These are phyloP conservation scores for Euura saliciscinereae DNA, from an alignment of 1,140 invertebrate species.

Conservation along the genomic window DNA sequence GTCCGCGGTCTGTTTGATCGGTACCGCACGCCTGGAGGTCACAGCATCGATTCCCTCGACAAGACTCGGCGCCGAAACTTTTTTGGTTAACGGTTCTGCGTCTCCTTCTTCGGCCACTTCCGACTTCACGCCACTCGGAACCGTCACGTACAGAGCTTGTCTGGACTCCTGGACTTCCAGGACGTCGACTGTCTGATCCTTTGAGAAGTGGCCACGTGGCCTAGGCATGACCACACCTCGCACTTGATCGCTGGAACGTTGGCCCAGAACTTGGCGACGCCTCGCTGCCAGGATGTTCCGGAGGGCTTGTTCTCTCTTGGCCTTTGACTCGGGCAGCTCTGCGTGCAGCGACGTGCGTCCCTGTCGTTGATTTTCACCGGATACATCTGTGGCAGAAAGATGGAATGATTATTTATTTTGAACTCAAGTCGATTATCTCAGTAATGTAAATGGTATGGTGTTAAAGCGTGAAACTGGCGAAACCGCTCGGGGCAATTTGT, in stretches of 20 bases:
- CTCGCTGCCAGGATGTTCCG: constrained; percentile 42
- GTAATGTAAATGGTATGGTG: too few species aligned
- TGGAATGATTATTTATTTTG: not conserved
- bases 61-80: not conserved
- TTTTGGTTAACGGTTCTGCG: constrained; percentile 7
- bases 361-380: constrained; percentile 29
- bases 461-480: too few species aligned
- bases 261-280: constrained; percentile 36
- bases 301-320: constrained; percentile 41
- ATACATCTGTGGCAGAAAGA: constrained; percentile 11
- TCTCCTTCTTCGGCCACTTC: not conserved
- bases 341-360: constrained; percentile 35
- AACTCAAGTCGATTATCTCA: not conserved
- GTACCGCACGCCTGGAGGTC: not conserved
- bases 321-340: constrained; percentile 40
- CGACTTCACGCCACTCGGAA: not conserved
- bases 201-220: constrained; percentile 14
- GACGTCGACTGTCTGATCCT: constrained; percentile 32
- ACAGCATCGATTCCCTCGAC: not conserved
- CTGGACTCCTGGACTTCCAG: constrained; percentile 46
- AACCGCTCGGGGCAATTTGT: too few species aligned
- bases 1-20: not conserved
- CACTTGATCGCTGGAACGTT: constrained; percentile 17
- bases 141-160: constrained; percentile 41
- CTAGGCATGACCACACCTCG: constrained; percentile 16